Conservation (phyloP, 2,113 vertebrate species). For the Pica pica region DNA sequence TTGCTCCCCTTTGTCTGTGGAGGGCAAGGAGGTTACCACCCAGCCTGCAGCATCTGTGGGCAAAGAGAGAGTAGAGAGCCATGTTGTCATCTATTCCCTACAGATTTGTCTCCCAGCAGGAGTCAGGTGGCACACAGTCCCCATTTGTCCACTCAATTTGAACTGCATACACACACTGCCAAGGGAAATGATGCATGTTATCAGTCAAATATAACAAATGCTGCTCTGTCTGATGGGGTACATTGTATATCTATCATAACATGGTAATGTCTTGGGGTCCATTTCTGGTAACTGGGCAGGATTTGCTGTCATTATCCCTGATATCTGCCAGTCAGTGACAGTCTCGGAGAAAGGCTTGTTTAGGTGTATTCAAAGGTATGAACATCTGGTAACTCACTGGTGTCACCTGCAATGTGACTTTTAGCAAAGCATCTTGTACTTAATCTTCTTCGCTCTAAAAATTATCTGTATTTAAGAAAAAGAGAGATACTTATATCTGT, state of each 20-base stretch:
- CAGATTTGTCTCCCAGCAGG: neutral
- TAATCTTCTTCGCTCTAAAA: neutral
- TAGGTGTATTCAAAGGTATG: neutral
- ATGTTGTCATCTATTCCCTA: neutral
- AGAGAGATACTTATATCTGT: neutral
- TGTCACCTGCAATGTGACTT: neutral
- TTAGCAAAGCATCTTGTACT: neutral
- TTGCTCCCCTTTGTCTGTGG: neutral
- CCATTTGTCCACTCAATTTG: neutral
- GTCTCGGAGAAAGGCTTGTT: neutral
- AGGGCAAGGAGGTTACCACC: neutral
- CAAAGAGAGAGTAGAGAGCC: neutral
- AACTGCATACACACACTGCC: rapidly evolving
- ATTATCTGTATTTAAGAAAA: neutral
- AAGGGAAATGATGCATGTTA: neutral
- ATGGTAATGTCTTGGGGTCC: neutral
- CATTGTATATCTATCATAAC: neutral
- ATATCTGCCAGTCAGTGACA: neutral
- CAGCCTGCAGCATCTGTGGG: neutral
- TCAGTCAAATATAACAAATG: neutral
- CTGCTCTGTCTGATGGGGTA: neutral
- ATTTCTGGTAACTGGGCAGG: neutral
- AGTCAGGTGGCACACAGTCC: neutral
- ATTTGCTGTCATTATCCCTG: neutral
- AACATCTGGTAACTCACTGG: neutral